Evolutionary conservation across 2,888 invertebrate genomes (phyloP).

Genomic region (Drosophila meridiana): DNA sequence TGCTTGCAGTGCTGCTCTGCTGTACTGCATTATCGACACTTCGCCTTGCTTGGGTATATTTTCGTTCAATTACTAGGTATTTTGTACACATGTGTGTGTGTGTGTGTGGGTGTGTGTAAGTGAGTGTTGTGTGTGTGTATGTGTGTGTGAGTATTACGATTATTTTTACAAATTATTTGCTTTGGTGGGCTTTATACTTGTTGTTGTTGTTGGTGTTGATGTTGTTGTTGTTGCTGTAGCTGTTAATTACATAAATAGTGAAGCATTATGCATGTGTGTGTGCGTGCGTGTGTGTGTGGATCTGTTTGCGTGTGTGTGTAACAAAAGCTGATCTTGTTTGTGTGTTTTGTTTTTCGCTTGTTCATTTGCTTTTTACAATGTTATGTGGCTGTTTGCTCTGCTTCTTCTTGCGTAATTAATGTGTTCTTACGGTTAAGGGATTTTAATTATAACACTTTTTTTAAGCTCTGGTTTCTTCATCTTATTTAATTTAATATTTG

Average conservation of each 20-base stretch:
- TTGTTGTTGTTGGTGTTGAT: constrained; percentile 43
- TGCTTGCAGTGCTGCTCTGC: constrained; percentile 32
- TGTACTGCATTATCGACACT: constrained; percentile 30
- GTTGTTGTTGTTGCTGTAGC: constrained; percentile 52
- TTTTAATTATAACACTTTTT: constrained; percentile 58
- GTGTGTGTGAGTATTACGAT: constrained; percentile 51
- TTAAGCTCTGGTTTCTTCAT: constrained; percentile 79
- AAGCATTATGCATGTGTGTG: constrained; percentile 58
- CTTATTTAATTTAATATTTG: constrained; percentile 67
- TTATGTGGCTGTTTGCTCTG: constrained; percentile 54
- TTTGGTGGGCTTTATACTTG: constrained; percentile 80
- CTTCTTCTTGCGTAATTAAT: constrained; percentile 47
- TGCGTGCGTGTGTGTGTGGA: constrained; percentile 15
- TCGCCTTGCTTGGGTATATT: constrained; percentile 34
- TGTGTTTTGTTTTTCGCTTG: constrained; percentile 40
- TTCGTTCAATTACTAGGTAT: constrained; percentile 38
- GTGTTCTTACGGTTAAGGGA: constrained; percentile 61
- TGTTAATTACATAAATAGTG: constrained; percentile 54
- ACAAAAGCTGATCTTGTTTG: constrained; percentile 63
- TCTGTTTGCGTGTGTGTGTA: constrained; percentile 39
- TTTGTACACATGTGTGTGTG: constrained; percentile 48
- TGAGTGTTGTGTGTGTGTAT: constrained; percentile 13
- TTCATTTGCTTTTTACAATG: constrained; percentile 72
- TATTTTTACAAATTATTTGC: constrained; percentile 76
- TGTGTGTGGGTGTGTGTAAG: constrained; percentile 26